A percentile compares a stretch with the other conserved stretches of the same genome.
Evolutionary conservation across 2,113 vertebrate species (phyloP).

Genomic region (Pelecanoides urinatrix): DNA sequence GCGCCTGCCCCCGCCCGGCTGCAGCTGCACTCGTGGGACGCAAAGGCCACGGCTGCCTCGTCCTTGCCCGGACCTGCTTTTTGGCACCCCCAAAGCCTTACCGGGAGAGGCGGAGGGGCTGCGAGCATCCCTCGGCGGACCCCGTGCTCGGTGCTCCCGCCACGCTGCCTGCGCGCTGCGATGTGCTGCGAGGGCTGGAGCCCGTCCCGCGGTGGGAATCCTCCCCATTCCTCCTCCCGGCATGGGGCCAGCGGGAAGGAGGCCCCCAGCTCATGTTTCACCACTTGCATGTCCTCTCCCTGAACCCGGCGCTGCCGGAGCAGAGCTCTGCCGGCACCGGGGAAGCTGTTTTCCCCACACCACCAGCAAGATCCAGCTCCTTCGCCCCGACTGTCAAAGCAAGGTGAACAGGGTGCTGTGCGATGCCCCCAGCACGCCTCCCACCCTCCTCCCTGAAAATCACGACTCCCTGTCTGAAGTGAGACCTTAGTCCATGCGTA

Average conservation of each 20-base stretch:
- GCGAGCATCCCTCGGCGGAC: background rate
- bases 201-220: background rate
- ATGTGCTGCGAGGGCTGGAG: background rate
- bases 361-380: fast-evolving
- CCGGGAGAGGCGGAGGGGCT: background rate
- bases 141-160: background rate
- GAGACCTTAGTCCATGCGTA: fast-evolving
- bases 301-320: fast-evolving
- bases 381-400: background rate
- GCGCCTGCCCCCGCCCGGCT: fast-evolving
- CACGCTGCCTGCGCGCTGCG: fast-evolving
- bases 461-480: background rate
- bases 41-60: background rate
- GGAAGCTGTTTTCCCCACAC: background rate
- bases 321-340: background rate
- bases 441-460: background rate
- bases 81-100: background rate
- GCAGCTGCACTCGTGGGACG: background rate
- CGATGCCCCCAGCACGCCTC: fast-evolving
- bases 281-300: background rate
- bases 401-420: fast-evolving
- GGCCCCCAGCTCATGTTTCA: conserved; percentile 19
- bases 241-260: background rate
- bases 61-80: background rate
- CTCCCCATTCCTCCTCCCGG: background rate